Percentiles rank a stretch among this genome's conserved stretches.
These are phyloP conservation scores for Hetaerina titia DNA, from an alignment of 2,888 invertebrate genomes.

Conservation along the genomic window DNA sequence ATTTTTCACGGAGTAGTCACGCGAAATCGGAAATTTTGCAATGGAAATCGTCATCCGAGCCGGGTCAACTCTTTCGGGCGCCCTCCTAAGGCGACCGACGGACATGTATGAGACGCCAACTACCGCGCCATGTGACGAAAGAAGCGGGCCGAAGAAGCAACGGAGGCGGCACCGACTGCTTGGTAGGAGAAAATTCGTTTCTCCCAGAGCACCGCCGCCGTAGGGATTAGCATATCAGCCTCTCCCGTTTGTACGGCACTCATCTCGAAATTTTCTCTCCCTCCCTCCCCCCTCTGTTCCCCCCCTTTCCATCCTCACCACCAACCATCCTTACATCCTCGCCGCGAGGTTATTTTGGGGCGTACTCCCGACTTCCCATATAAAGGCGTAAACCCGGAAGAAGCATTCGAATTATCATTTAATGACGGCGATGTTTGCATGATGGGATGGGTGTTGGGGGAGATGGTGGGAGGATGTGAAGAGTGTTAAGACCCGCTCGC, in stretches of 20 bases:
- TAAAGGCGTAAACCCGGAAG: conserved; percentile 55
- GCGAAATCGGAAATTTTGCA: no score
- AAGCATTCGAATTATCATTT: conserved; percentile 54
- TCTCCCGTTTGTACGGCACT: neutral
- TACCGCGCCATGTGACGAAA: neutral
- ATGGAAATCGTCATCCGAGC: no score
- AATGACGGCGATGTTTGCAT: conserved; percentile 34
- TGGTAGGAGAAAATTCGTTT: neutral
- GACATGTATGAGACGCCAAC: no score
- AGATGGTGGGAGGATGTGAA: neutral
- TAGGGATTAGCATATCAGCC: conserved; percentile 30
- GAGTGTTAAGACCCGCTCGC: neutral
- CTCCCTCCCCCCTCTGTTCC: neutral
- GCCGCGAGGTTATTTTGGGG: conserved; percentile 21
- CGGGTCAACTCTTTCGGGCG: no score
- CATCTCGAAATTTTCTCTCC: neutral
- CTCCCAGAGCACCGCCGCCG: neutral
- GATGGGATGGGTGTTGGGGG: neutral
- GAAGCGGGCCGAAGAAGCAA: neutral
- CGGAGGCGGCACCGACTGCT: neutral
- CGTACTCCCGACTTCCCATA: conserved; percentile 34
- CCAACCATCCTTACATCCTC: neutral
- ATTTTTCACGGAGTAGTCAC: no score
- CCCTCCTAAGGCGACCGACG: no score
- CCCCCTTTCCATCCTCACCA: neutral